Conservation (phyloP, 2,797 vertebrate genomes). For the Phoebastria nigripes region DNA sequence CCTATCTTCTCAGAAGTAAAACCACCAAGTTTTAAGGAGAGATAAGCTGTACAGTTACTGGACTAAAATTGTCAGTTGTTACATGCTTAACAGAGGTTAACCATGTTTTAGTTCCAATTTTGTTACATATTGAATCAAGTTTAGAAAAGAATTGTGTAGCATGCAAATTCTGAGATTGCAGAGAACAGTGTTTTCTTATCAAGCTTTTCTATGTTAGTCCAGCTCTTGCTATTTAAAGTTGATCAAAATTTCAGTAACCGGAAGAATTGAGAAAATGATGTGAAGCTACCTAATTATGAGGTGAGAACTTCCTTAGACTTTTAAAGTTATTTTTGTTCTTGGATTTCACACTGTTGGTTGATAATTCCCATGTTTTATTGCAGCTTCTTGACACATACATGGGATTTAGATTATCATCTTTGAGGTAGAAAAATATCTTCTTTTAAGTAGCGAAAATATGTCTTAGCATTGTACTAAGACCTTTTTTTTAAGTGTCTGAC, state of each 20-base stretch:
- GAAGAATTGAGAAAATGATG: neutral
- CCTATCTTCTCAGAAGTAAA: neutral
- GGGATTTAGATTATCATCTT: neutral
- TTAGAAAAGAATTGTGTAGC: neutral
- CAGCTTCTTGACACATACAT: neutral
- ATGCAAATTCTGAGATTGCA: neutral
- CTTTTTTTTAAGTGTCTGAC: neutral
- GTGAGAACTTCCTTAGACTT: neutral
- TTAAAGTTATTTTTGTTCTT: neutral
- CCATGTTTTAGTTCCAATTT: neutral
- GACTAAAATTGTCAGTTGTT: neutral
- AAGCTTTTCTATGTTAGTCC: neutral
- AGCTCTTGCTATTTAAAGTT: neutral
- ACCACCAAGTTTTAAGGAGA: neutral
- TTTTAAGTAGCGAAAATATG: neutral
- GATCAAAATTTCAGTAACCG: neutral
- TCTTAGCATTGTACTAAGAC: neutral
- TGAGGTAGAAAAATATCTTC: neutral
- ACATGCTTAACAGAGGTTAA: neutral
- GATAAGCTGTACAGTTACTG: neutral
- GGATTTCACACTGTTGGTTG: neutral
- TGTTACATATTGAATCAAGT: neutral
- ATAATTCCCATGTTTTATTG: neutral
- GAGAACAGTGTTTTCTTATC: neutral
- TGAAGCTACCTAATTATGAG: neutral